Conservation (phyloP, 2,888 invertebrate species). For the Eupeodes luniger region DNA sequence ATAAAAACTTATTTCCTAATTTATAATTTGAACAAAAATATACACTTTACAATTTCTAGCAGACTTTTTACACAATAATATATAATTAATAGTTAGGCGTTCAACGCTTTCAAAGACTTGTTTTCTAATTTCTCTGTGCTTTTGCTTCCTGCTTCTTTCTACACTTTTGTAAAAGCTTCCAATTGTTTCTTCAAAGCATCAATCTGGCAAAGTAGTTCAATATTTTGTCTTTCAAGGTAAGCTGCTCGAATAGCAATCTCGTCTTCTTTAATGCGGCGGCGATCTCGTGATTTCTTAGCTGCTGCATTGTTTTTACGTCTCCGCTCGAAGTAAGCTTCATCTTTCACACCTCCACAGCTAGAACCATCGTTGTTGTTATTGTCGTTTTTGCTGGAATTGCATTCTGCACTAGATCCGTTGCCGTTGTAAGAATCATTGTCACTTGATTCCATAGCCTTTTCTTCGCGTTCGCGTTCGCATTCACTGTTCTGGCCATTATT, state of each 20-base stretch:
- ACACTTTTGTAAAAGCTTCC: constrained; percentile 79
- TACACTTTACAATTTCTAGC: constrained; percentile 24
- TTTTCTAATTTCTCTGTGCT: constrained; percentile 29
- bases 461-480: constrained; percentile 79
- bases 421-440: constrained; percentile 82
- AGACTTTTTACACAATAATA: background rate
- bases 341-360: constrained; percentile 85
- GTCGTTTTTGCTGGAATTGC: constrained; percentile 31
- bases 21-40: background rate
- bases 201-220: constrained; percentile 89
- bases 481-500: constrained; percentile 81
- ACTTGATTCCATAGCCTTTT: constrained; percentile 81
- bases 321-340: constrained; percentile 94
- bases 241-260: constrained; percentile 95
- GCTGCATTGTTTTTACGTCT: constrained; percentile 97
- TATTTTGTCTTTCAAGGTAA: constrained; percentile 93
- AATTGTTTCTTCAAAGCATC: constrained; percentile 88
- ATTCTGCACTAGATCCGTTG: constrained; percentile 66
- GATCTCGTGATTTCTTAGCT: constrained; percentile 96
- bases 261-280: constrained; percentile 95
- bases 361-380: constrained; percentile 48
- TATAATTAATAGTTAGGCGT: constrained; percentile 75
- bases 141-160: constrained; percentile 19
- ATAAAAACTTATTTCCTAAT: background rate
- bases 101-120: constrained; percentile 79